These are phyloP conservation scores for Nanger granti DNA, from an alignment of 2,113 vertebrate genomes.

Conservation along the genomic window DNA sequence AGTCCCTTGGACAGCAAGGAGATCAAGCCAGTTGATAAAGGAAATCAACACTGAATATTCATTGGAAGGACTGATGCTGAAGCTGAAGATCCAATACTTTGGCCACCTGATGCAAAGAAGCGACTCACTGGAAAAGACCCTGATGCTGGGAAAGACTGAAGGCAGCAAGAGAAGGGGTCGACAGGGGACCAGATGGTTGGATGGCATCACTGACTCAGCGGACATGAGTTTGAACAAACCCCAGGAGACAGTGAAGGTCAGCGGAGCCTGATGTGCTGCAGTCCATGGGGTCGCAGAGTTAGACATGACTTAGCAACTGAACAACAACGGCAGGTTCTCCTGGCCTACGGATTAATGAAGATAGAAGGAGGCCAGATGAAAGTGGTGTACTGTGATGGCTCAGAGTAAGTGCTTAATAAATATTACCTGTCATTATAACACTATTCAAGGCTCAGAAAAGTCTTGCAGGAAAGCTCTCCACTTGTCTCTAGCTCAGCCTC, in stretches of 20 bases:
- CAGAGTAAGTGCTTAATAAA: not conserved
- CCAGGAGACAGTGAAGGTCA: not conserved
- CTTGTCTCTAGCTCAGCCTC: not conserved
- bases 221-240: not conserved
- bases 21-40: not conserved
- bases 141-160: not conserved
- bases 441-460: not conserved
- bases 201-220: not conserved
- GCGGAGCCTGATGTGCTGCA: not conserved
- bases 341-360: rapidly evolving
- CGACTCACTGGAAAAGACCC: not conserved
- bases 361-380: not conserved
- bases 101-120: not conserved
- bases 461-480: not conserved
- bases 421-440: rapidly evolving
- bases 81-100: not conserved
- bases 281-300: not conserved
- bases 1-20: not conserved
- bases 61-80: not conserved
- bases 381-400: not conserved
- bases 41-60: not conserved
- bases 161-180: not conserved
- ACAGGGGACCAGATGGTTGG: not conserved
- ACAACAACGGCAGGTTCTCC: not conserved
- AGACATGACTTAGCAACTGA: not conserved